Percentiles rank a stretch among this genome's conserved stretches.
phyloP scores from a whole-genome alignment of 2,113 vertebrate species.

The Sorex araneus region DNA sequence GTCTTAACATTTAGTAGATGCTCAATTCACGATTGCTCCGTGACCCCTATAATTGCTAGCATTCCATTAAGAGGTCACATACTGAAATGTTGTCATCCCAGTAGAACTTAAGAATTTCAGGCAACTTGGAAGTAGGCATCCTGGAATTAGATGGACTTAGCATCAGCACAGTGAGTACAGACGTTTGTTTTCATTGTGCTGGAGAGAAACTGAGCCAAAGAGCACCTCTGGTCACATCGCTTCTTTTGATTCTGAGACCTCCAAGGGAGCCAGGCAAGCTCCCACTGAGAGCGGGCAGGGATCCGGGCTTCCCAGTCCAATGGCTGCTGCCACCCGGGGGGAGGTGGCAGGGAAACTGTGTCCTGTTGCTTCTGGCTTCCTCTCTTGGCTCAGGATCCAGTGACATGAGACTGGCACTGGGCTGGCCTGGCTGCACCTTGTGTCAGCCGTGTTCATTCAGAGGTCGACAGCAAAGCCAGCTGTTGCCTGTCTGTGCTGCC shows the following conservation, averaged over 20 bases:
- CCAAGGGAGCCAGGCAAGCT: neutral
- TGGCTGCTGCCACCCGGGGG: neutral
- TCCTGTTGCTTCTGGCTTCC: conserved; percentile 37
- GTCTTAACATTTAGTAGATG: neutral
- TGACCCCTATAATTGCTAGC: neutral
- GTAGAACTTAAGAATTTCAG: neutral
- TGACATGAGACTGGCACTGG: neutral
- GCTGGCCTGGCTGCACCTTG: neutral
- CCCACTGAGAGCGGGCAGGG: neutral
- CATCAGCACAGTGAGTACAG: neutral
- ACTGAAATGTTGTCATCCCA: neutral
- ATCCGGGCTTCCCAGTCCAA: accelerated
- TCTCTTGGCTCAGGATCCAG: neutral
- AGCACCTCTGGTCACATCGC: neutral
- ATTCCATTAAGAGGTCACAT: neutral
- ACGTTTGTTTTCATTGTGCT: neutral
- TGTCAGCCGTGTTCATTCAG: conserved; percentile 69
- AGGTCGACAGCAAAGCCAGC: conserved; percentile 67
- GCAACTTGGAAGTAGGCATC: neutral
- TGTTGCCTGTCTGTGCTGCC: conserved; percentile 67
- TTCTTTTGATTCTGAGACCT: neutral
- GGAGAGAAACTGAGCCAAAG: neutral
- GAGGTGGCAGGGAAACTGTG: neutral
- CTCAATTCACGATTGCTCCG: neutral
- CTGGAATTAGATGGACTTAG: neutral